Percentiles rank a stretch among this genome's conserved stretches.
These are phyloP conservation scores for Agrochola circellaris DNA, from an alignment of 2,888 invertebrate genomes.

Conservation along the genomic window DNA sequence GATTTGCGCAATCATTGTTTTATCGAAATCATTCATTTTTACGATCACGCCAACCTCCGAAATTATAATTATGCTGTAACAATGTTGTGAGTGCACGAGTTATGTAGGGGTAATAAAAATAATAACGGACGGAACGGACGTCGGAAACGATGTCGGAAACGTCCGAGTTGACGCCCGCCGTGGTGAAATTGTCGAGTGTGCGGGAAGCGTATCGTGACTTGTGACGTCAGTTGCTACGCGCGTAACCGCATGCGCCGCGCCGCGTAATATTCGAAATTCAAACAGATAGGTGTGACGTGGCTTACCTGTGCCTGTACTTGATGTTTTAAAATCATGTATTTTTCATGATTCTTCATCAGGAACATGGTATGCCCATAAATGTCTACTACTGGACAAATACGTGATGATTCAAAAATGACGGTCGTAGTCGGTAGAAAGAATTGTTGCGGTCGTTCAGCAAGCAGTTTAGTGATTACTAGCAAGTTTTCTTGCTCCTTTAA, in stretches of 20 bases:
- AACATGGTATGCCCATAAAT: background rate
- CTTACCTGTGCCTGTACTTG: constrained; percentile 17
- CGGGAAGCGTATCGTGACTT: constrained; percentile 64
- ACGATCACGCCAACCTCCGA: constrained; percentile 2
- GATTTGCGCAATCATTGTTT: constrained; percentile 24
- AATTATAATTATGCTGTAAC: constrained; percentile 62
- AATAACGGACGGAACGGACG: constrained; percentile 73
- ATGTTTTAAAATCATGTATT: background rate
- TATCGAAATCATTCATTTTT: constrained; percentile 16
- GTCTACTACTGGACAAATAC: background rate
- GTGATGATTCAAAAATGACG: background rate
- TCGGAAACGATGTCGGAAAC: constrained; percentile 75
- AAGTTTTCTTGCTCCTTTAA: background rate
- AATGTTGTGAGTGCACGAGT: constrained; percentile 65
- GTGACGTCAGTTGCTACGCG: constrained; percentile 59
- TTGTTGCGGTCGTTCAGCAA: background rate
- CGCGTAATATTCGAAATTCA: constrained; percentile 43
- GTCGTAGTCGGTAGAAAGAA: background rate
- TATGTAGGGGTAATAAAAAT: constrained; percentile 75
- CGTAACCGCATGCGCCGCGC: constrained; percentile 47
- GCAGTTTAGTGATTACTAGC: background rate
- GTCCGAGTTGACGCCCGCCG: constrained; percentile 71
- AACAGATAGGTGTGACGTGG: constrained; percentile 24
- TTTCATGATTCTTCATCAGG: background rate
- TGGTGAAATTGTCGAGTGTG: constrained; percentile 71